Evolutionary conservation across 2,113 vertebrate genomes (phyloP), one percentile per base, ranked within the genome.

Genomic region (Hassar affinis): DNA sequence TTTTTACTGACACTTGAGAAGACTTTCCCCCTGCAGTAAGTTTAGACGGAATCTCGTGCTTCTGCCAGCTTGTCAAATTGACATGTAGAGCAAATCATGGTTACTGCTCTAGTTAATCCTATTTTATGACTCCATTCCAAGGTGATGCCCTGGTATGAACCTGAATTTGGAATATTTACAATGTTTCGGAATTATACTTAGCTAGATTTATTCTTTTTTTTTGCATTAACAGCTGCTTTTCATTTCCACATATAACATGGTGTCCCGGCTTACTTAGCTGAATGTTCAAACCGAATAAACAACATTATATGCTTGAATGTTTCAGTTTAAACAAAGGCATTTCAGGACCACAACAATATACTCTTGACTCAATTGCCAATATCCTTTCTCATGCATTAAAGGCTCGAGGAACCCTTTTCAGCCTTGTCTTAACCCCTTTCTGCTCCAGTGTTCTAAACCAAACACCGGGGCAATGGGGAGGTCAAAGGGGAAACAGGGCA

Each of bases 391-490:
- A 75, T 78, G 22, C n/a, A 52, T 85, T 83, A 79, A 87, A 77
- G 56, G 80, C 66, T 81, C 56, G 62, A 72, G 61, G 38, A 35
- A 82, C 78, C 83, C 87, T 85, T 81, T 90, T 90, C 88, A 90
- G 82, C 45, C 88, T 79, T 85, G 45, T 85, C 87, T 64, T 33
- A 83, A 89, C 86, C 89, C 87, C 84, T 86, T 82, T 84, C 76
- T 85, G 87, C 85, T 87, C 87, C 86, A 80, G 89, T 82, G 81
- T 90, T 84, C 88, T 90, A 91, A 93, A 91, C 89, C 89, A 93
- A 94, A 92, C 90, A 92, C 84, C 49, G 87, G 66, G 72, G 87
- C 80, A 87, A 89, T 77, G 64, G 87, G 76, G 82, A 88, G 89
- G 90, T 90, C 93, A 92, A 91, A 93, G 91, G 91, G 82, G 89